Evolutionary conservation across 2,113 vertebrate genomes (phyloP).

Genomic region (Atractosteus spatula): DNA sequence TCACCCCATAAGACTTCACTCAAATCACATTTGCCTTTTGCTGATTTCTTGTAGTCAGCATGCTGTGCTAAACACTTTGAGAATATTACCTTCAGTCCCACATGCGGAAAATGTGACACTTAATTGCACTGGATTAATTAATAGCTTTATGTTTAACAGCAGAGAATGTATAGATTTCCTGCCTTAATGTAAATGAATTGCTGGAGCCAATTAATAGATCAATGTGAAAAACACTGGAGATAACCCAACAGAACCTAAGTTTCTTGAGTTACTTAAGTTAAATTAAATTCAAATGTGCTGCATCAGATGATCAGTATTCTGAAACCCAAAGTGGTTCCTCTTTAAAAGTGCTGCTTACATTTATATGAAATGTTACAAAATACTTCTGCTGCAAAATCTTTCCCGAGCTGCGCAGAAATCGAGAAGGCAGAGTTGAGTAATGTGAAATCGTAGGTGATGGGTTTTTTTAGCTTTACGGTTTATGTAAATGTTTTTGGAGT

Average conservation of each 20-base stretch:
- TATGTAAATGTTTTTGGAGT: no score
- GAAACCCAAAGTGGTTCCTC: neutral
- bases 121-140: neutral
- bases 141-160: neutral
- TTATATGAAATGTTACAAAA: neutral
- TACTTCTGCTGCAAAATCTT: neutral
- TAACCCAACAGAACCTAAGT: neutral
- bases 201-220: neutral
- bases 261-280: neutral
- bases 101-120: neutral
- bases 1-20: no score
- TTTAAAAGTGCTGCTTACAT: neutral
- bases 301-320: neutral
- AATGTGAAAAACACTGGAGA: neutral
- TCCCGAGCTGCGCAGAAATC: neutral
- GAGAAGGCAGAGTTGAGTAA: neutral
- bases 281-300: slow-evolving; percentile 6
- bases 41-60: no score
- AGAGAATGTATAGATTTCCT: neutral
- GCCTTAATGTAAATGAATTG: neutral
- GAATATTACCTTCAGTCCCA: no score
- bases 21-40: no score
- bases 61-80: no score
- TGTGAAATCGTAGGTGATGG: neutral
- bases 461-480: no score